Evolutionary conservation across 2,113 vertebrate genomes (phyloP).

Genomic region (Bufo gargarizans): DNA sequence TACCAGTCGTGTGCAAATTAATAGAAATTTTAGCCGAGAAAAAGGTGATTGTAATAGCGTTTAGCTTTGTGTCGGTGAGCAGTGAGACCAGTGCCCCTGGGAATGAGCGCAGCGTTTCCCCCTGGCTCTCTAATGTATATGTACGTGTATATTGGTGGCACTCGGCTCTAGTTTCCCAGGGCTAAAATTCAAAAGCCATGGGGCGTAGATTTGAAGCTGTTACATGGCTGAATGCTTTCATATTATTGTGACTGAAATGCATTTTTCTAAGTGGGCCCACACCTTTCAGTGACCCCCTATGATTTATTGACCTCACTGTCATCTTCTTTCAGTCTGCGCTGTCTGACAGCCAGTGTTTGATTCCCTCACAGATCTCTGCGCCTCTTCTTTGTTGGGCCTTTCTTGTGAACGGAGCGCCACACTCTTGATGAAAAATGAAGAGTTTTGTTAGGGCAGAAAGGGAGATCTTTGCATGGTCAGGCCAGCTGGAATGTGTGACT

Average conservation of each 20-base stretch:
- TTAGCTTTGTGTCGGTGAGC: not conserved
- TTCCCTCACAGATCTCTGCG: slow-evolving; percentile 53
- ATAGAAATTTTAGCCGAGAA: not conserved
- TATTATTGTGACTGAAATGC: slow-evolving; percentile 55
- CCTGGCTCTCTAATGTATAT: slow-evolving; percentile 3
- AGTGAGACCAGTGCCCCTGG: not conserved
- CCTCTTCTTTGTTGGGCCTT: slow-evolving; percentile 51
- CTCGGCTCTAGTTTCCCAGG: slow-evolving; percentile 45
- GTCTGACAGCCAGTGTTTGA: slow-evolving; percentile 55
- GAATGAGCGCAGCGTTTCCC: not conserved
- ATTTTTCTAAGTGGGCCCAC: slow-evolving; percentile 51
- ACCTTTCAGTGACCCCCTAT: slow-evolving; percentile 59
- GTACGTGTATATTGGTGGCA: slow-evolving; percentile 23
- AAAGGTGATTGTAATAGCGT: not conserved
- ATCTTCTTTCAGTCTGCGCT: slow-evolving; percentile 53
- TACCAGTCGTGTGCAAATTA: not conserved
- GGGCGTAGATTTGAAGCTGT: slow-evolving; percentile 53
- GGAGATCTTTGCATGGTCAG: slow-evolving; percentile 29
- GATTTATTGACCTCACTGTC: slow-evolving; percentile 58
- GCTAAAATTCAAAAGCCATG: slow-evolving; percentile 52
- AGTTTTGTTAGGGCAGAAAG: slow-evolving; percentile 46
- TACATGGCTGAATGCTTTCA: slow-evolving; percentile 59
- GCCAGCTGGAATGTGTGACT: slow-evolving; percentile 49
- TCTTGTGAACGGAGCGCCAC: slow-evolving; percentile 54
- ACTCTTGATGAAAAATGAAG: slow-evolving; percentile 49